Evolutionary conservation across 2,113 vertebrate species (phyloP), one percentile per base, ranked within the genome.

Genomic region (Dissostichus mawsoni): DNA sequence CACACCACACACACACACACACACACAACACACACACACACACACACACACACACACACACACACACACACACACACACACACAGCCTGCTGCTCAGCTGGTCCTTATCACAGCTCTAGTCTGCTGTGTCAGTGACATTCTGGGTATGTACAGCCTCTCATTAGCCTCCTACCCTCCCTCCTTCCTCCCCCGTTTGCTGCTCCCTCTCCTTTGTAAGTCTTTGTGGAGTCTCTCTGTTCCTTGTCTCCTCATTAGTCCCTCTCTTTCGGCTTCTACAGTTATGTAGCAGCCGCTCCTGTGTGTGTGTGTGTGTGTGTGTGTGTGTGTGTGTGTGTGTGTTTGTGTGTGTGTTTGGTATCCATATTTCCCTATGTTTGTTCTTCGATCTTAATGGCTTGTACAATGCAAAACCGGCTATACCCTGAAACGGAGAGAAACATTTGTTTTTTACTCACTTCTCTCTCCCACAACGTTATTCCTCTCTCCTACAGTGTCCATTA

Each of bases 121-220:
- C 56, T 62, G 78, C 78, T 70, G 74, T 81, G 78, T 76, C 75
- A 79, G 67, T 73, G 74, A 71, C 87, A 86, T 80, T 61, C 81
- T 70, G 71, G 68, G 50, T 75, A 69, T 65, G 45, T 74, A 56
- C 57, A 81, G 76, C 73, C 58, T 83, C 69, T 89, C 74, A 83
- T 81, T 83, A 81, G 45, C 74, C 59, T 14, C 47, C 62, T 67
- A 25, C 33, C 33, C 23, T 23, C 76, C 64, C 16, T 33, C 33
- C 33, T 33, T 33, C 33, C 33, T 36, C 33, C 53, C 53, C 55
- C 33, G 14, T 18, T 51, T 57, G 17, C 50, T 67, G 53, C 52
- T 51, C 63, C 55, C 69, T 65, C 45, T 71, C 73, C 51, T 69
- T 76, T 73, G 62, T 84, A 74, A 17, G 69, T 78, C 69, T 81